A percentile compares a stretch with the other conserved stretches of the same genome.
Conservation (phyloP, 2,113 vertebrate genomes). For the Gnathonemus echidnorhynchus region DNA sequence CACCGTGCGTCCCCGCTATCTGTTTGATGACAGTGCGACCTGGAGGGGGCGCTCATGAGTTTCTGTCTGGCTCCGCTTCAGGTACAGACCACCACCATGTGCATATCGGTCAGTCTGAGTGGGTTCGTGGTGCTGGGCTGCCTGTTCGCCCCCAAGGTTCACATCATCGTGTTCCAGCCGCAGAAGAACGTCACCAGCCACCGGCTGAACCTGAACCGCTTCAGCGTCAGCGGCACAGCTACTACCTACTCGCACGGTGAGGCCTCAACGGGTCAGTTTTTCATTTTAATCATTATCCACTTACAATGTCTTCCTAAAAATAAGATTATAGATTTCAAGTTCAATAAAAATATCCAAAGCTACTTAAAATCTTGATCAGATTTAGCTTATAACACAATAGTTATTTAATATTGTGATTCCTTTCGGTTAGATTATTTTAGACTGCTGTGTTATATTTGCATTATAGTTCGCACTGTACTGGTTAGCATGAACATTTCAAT, state of each 20-base stretch:
- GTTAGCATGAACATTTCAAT: not conserved
- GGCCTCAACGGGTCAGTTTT: constrained; percentile 31
- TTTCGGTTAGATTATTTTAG: not conserved
- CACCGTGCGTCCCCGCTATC: not conserved
- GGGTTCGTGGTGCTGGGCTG: constrained; percentile 96
- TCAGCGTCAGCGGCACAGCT: constrained; percentile 88
- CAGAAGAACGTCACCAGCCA: constrained; percentile 98
- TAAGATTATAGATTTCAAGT: not conserved
- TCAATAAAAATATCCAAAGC: not conserved
- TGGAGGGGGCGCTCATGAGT: not conserved
- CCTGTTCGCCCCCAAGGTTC: constrained; percentile 94
- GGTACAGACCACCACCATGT: constrained; percentile 99
- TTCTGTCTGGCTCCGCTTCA: constrained; percentile 39
- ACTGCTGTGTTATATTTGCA: not conserved
- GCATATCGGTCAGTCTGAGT: constrained; percentile 95
- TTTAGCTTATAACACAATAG: not conserved
- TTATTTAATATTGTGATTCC: not conserved
- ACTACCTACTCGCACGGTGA: constrained; percentile 89
- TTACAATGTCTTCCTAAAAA: not conserved
- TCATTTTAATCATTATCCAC: not conserved
- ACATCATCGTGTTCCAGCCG: constrained; percentile 96
- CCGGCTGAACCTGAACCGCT: constrained; percentile 89
- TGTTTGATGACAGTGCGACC: not conserved
- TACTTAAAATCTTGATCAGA: not conserved
- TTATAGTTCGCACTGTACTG: not conserved